A percentile compares a stretch with the other conserved stretches of the same genome.
Evolutionary conservation across 2,888 invertebrate species (phyloP).

Genomic region (Tyria jacobaeae): DNA sequence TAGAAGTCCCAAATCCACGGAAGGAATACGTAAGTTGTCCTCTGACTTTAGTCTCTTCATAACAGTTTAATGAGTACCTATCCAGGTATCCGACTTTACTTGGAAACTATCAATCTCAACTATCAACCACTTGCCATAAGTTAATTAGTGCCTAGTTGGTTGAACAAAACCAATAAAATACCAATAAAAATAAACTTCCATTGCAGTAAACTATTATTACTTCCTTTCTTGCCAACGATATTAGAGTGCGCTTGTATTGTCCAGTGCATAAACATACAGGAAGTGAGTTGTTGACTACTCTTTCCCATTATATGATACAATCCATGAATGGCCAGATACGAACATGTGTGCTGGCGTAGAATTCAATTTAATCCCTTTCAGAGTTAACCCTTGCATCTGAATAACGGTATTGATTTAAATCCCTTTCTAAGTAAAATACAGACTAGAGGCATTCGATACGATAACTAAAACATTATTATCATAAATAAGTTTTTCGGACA

Average conservation of each 20-base stretch:
- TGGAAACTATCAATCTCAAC: no score
- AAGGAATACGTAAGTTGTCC: no score
- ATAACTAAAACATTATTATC: background rate
- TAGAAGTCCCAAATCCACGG: no score
- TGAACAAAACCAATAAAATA: constrained; percentile 7
- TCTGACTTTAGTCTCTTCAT: no score
- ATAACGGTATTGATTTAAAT: constrained; percentile 79
- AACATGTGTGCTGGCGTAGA: constrained; percentile 78
- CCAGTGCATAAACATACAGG: constrained; percentile 59
- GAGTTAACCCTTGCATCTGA: constrained; percentile 75
- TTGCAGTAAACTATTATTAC: constrained; percentile 42
- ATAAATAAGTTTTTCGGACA: no score
- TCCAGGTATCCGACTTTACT: no score
- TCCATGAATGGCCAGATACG: constrained; percentile 80
- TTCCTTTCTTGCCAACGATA: constrained; percentile 20
- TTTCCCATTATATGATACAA: constrained; percentile 77
- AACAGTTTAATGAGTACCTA: no score
- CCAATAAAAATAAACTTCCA: constrained; percentile 28
- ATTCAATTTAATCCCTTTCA: constrained; percentile 83
- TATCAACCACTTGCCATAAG: background rate
- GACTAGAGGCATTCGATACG: constrained; percentile 17
- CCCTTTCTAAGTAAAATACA: constrained; percentile 68
- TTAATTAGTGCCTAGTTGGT: background rate
- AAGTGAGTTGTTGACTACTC: constrained; percentile 77
- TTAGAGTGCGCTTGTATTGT: constrained; percentile 35